A percentile compares a stretch with the other conserved stretches of the same genome.
These are phyloP conservation scores for Ectobius pallidus DNA, from an alignment of 2,888 invertebrate genomes.

Conservation along the genomic window DNA sequence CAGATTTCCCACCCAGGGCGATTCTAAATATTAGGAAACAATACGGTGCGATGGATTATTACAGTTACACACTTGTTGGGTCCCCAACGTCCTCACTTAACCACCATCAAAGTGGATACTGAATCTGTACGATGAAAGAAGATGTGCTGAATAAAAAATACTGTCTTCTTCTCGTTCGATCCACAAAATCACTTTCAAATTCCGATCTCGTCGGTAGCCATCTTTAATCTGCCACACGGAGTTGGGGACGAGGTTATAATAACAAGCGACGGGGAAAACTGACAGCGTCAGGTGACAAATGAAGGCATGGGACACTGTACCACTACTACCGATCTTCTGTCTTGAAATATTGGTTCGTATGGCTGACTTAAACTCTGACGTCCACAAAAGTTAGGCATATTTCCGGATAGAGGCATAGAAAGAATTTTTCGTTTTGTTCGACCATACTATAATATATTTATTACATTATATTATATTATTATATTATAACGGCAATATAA, in stretches of 20 bases:
- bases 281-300: slow-evolving; percentile 35
- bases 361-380: slow-evolving; percentile 9
- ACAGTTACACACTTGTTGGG: too few species aligned
- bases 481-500: too few species aligned
- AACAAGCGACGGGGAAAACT: slow-evolving; percentile 26
- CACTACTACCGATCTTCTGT: background rate
- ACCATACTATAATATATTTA: too few species aligned
- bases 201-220: slow-evolving; percentile 33
- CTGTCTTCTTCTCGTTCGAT: background rate
- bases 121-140: too few species aligned
- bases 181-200: slow-evolving; percentile 16
- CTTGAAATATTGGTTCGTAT: slow-evolving; percentile 33
- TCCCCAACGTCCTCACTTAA: too few species aligned
- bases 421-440: too few species aligned
- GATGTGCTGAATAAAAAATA: slow-evolving; percentile 16
- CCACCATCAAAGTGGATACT: too few species aligned
- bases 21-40: too few species aligned
- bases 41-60: too few species aligned
- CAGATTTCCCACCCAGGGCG: too few species aligned
- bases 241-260: slow-evolving; percentile 23
- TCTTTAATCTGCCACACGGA: slow-evolving; percentile 17
- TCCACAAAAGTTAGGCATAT: background rate
- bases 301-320: slow-evolving; percentile 20
- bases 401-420: too few species aligned
- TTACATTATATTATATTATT: too few species aligned